These are phyloP conservation scores for Subacronicta megacephala DNA, from an alignment of 2,888 invertebrate genomes.

Conservation along the genomic window DNA sequence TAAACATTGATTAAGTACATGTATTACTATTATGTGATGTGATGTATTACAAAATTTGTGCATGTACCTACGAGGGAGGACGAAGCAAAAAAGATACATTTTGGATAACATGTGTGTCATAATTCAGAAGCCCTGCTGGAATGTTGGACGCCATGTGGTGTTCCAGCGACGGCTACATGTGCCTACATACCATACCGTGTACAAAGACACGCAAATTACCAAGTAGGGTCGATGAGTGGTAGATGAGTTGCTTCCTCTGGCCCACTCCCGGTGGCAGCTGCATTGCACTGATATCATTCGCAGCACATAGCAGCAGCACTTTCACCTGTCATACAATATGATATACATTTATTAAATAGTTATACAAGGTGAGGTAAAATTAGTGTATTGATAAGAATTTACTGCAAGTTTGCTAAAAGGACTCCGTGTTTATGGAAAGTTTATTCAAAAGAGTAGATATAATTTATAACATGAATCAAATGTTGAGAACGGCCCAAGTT, in stretches of 20 bases:
- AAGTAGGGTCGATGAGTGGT: slow-evolving; percentile 17
- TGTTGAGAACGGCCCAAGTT: too few species aligned
- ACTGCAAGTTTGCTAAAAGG: too few species aligned
- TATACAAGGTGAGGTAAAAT: too few species aligned
- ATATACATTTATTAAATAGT: too few species aligned
- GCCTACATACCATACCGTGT: background rate
- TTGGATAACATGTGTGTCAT: slow-evolving; percentile 27
- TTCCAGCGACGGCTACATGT: background rate
- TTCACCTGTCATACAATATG: slow-evolving; percentile 42
- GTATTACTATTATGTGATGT: background rate
- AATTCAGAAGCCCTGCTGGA: background rate
- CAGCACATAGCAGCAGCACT: slow-evolving; percentile 8
- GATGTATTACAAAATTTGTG: slow-evolving; percentile 13
- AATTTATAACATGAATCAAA: too few species aligned
- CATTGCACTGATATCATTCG: slow-evolving; percentile 22
- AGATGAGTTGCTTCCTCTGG: slow-evolving; percentile 42
- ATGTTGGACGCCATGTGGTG: slow-evolving; percentile 27
- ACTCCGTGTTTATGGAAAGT: too few species aligned
- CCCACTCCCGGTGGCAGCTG: slow-evolving; percentile 10
- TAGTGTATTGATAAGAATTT: too few species aligned
- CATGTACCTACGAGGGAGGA: slow-evolving; percentile 5
- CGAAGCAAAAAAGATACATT: background rate
- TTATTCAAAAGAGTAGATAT: too few species aligned
- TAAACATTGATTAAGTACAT: background rate
- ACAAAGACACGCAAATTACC: slow-evolving; percentile 2